A percentile compares a stretch with the other conserved stretches of the same genome.
These are phyloP conservation scores for Hippocampus abdominalis DNA, from an alignment of 2,113 vertebrate genomes.

Conservation along the genomic window DNA sequence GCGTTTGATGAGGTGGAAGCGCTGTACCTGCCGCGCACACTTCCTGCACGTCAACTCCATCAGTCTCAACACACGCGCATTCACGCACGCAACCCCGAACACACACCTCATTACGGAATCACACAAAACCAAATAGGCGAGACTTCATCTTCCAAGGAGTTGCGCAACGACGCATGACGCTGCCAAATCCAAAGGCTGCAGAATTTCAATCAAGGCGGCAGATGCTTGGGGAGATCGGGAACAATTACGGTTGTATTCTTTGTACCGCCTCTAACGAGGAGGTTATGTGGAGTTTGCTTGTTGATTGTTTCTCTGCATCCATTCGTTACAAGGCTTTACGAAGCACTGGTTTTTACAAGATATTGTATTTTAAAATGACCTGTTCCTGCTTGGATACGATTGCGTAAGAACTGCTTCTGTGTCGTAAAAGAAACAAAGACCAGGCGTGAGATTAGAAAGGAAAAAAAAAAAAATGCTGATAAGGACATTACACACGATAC, in stretches of 20 bases:
- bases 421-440: background rate
- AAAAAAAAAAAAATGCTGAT: background rate
- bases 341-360: no score
- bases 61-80: conserved; percentile 30
- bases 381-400: background rate
- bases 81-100: background rate
- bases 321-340: no score
- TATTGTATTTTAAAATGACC: no score
- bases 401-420: no score
- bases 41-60: conserved; percentile 32
- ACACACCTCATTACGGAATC: conserved; percentile 1
- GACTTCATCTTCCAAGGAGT: conserved; percentile 1
- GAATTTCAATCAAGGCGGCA: conserved; percentile 3
- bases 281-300: background rate
- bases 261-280: background rate
- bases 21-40: conserved; percentile 49
- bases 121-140: conserved; percentile 13
- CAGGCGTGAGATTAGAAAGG: background rate
- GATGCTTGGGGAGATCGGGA: background rate
- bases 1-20: conserved; percentile 61
- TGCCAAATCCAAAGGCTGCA: conserved; percentile 3
- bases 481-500: background rate
- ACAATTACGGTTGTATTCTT: background rate
- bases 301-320: background rate
- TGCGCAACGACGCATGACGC: conserved; percentile 8